A percentile compares a stretch with the other conserved stretches of the same genome.
Conservation (phyloP, 2,888 invertebrate species). For the Temnothorax unifasciatus region DNA sequence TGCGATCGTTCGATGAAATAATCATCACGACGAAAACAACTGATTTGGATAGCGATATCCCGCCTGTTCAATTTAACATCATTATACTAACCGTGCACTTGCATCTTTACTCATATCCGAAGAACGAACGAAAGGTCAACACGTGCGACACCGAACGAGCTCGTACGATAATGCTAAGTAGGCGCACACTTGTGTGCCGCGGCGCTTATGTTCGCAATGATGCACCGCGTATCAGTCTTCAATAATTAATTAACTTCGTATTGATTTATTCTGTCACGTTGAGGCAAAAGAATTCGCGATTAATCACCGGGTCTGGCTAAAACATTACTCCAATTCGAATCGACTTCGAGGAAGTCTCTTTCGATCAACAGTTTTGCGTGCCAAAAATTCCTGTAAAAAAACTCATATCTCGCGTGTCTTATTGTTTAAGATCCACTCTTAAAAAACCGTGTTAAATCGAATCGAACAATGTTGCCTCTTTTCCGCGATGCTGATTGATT, state of each 20-base stretch:
- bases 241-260: constrained; percentile 29
- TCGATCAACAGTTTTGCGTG: not conserved
- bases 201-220: not conserved
- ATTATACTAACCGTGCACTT: not conserved
- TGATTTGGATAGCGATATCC: not conserved
- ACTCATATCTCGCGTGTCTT: not conserved
- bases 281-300: not conserved
- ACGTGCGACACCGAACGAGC: constrained; percentile 8
- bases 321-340: not conserved
- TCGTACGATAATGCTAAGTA: constrained; percentile 15
- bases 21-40: not conserved
- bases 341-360: not conserved
- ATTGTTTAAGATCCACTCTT: not conserved
- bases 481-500: no score
- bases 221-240: constrained; percentile 18
- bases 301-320: not conserved
- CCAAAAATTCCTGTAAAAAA: not conserved
- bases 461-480: no score
- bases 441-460: no score
- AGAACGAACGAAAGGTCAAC: constrained; percentile 27
- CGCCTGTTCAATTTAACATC: not conserved
- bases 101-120: not conserved
- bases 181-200: not conserved
- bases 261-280: constrained; percentile 17
- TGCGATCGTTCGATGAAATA: not conserved